These are phyloP conservation scores for Spilarctia lutea DNA, from an alignment of 2,888 invertebrate genomes.

Conservation along the genomic window DNA sequence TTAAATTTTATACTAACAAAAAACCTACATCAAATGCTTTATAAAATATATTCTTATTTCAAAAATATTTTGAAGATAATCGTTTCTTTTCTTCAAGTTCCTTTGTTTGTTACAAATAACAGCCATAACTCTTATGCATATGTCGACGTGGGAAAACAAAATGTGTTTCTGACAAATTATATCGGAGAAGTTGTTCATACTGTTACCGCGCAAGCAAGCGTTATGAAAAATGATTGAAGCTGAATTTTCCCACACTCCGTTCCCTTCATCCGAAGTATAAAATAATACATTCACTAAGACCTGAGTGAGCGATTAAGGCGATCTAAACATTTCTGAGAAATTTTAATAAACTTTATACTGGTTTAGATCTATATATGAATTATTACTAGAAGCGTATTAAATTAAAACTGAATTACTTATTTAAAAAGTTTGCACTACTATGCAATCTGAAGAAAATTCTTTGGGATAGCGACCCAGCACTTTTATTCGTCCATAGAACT, in stretches of 20 bases:
- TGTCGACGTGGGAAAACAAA: conserved; percentile 50
- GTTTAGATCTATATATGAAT: background rate
- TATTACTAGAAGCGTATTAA: conserved; percentile 13
- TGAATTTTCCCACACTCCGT: conserved; percentile 5
- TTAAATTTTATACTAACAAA: background rate
- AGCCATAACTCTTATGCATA: conserved; percentile 48
- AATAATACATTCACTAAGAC: conserved; percentile 7
- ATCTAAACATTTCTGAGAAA: conserved; percentile 4
- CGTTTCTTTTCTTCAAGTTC: conserved; percentile 37
- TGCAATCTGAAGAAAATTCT: background rate
- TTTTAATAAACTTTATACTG: background rate
- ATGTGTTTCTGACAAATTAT: conserved; percentile 55
- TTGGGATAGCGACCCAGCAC: background rate
- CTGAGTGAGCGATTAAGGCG: conserved; percentile 5
- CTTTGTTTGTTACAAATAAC: conserved; percentile 36
- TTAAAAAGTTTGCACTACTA: background rate
- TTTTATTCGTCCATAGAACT: background rate
- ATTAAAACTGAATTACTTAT: background rate
- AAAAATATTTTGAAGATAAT: conserved; percentile 32
- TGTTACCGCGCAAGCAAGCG: conserved; percentile 26
- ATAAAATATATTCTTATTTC: conserved; percentile 15
- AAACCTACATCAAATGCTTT: background rate
- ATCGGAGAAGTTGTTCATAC: conserved; percentile 51
- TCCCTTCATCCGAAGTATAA: conserved; percentile 12
- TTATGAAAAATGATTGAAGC: conserved; percentile 40